Percentiles rank a stretch among this genome's conserved stretches.
phyloP scores from a whole-genome alignment of 2,113 vertebrate species.

The Tor tambroides region DNA sequence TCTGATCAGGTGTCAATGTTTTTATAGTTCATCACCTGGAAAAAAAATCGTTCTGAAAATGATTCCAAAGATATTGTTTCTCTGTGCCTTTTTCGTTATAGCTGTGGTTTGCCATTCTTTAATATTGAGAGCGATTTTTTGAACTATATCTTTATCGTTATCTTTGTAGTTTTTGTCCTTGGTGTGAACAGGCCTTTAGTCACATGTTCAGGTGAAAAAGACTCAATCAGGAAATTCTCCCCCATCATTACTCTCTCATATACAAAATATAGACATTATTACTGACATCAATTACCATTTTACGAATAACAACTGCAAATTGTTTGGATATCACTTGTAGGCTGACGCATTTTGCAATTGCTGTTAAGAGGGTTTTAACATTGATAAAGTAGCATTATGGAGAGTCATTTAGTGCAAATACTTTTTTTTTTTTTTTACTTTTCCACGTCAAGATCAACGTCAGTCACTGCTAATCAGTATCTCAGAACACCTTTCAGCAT shows the following conservation, averaged over 20 bases:
- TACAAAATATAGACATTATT: too few species aligned
- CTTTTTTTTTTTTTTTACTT: neutral
- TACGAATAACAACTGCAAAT: neutral
- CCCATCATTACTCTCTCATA: neutral
- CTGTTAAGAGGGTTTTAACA: neutral
- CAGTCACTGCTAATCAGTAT: neutral
- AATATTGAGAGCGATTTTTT: too few species aligned
- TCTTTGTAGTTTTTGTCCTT: too few species aligned
- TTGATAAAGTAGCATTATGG: neutral
- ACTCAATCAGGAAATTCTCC: neutral
- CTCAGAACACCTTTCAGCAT: neutral
- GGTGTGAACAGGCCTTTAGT: too few species aligned
- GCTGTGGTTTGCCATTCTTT: too few species aligned
- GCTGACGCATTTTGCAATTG: neutral
- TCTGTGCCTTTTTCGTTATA: too few species aligned
- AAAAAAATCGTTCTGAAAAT: too few species aligned
- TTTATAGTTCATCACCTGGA: too few species aligned
- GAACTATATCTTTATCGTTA: too few species aligned
- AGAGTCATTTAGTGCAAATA: neutral
- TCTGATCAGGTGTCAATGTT: too few species aligned
- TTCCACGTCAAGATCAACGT: neutral
- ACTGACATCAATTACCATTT: neutral
- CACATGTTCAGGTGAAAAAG: neutral
- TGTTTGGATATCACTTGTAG: neutral
- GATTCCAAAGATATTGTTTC: too few species aligned